Percentiles rank a stretch among this genome's conserved stretches.
These are phyloP conservation scores for Siderastrea siderea DNA, from an alignment of 92 coral and sea anemone genomes.

Conservation along the genomic window DNA sequence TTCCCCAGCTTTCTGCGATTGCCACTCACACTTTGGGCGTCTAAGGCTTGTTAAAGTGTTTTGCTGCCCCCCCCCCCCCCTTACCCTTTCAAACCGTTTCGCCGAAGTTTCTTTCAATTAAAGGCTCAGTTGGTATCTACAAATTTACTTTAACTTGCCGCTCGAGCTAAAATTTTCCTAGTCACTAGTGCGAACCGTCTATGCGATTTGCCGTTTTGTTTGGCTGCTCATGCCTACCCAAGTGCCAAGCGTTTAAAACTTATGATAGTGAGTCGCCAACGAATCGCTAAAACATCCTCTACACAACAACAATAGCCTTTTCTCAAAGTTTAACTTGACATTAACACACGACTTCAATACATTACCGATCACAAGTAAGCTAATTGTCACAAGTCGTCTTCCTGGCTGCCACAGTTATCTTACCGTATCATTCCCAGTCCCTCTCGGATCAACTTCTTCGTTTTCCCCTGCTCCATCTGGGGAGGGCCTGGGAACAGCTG, in stretches of 20 bases:
- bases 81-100: too few species aligned
- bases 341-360: constrained; percentile 5
- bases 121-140: too few species aligned
- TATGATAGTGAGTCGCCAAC: neutral
- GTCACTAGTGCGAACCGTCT: neutral
- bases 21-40: too few species aligned
- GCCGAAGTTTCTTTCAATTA: too few species aligned
- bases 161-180: neutral
- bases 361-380: constrained; percentile 4
- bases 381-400: neutral
- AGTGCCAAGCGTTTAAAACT: neutral
- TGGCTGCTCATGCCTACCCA: neutral
- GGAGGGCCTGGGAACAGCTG: constrained; percentile 38
- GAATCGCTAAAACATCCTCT: neutral
- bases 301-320: neutral
- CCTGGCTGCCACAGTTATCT: neutral
- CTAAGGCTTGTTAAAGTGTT: too few species aligned
- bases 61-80: too few species aligned
- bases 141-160: too few species aligned
- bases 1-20: too few species aligned
- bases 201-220: neutral
- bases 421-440: constrained; percentile 17
- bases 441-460: constrained; percentile 33
- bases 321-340: neutral
- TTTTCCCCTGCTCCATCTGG: constrained; percentile 36